These are phyloP conservation scores for Sparidentex hasta DNA, from an alignment of 2,797 vertebrate genomes.

Conservation along the genomic window DNA sequence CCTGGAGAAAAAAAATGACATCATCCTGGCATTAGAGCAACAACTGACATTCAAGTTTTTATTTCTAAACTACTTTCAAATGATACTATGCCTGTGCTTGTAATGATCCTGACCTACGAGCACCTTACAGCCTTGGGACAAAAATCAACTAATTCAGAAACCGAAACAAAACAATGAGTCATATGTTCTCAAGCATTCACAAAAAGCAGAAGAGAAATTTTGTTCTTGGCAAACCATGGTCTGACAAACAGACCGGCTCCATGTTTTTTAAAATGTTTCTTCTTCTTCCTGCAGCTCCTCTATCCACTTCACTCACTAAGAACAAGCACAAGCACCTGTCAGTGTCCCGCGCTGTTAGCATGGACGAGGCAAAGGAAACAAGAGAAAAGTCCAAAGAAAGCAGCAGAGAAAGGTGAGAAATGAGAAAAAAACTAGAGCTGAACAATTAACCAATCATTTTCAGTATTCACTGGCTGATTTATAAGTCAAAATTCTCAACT, in stretches of 20 bases:
- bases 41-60: background rate
- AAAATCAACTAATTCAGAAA: slow-evolving; percentile 34
- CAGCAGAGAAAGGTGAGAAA: background rate
- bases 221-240: background rate
- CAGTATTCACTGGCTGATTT: too few species aligned
- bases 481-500: too few species aligned
- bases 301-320: background rate
- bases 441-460: too few species aligned
- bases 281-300: background rate
- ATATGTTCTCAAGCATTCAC: background rate
- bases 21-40: slow-evolving; percentile 7
- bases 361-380: background rate
- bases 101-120: background rate
- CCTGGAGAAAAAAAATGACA: slow-evolving; percentile 37
- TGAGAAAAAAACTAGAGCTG: background rate
- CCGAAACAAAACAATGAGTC: slow-evolving; percentile 19
- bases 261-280: slow-evolving; percentile 9
- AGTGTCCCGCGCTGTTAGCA: background rate
- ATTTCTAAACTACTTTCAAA: slow-evolving; percentile 5
- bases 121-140: background rate
- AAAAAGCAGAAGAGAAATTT: slow-evolving; percentile 35
- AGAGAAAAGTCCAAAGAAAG: background rate
- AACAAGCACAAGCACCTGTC: background rate
- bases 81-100: background rate
- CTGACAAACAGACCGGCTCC: background rate